A percentile compares a stretch with the other conserved stretches of the same genome.
phyloP scores from a whole-genome alignment of 64 coral and sea anemone species.

The Orbicella faveolata region DNA sequence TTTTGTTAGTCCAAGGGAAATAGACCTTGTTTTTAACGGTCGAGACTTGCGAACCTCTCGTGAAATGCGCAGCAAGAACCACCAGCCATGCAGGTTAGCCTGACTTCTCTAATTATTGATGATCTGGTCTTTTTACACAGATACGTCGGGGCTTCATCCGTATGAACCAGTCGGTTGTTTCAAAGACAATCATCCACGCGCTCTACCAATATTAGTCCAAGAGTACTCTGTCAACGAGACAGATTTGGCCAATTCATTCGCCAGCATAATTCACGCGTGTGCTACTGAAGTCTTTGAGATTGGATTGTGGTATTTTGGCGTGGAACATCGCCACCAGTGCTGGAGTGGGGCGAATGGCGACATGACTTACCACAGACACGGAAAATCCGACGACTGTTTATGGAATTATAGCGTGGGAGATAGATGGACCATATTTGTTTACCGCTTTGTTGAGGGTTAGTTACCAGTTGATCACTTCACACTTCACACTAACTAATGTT shows the following conservation, averaged over 20 bases:
- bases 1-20: no score
- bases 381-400: neutral
- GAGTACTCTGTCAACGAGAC: neutral
- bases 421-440: neutral
- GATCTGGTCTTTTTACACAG: neutral
- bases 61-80: no score
- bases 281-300: neutral
- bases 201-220: neutral
- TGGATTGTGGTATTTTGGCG: neutral
- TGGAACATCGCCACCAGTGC: neutral
- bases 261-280: neutral
- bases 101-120: neutral
- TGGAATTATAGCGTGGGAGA: neutral
- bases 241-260: neutral
- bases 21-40: no score
- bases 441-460: constrained; percentile 8
- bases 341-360: neutral
- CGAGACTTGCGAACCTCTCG: no score
- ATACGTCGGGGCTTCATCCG: neutral
- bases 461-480: neutral
- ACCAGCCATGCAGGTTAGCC: no score
- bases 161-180: constrained; percentile 1
- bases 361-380: neutral
- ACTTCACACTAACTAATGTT: no score
- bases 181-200: neutral